Base-by-base conservation (phyloP, 2,797 vertebrate species). In the Uromys caudimaculatus region DNA sequence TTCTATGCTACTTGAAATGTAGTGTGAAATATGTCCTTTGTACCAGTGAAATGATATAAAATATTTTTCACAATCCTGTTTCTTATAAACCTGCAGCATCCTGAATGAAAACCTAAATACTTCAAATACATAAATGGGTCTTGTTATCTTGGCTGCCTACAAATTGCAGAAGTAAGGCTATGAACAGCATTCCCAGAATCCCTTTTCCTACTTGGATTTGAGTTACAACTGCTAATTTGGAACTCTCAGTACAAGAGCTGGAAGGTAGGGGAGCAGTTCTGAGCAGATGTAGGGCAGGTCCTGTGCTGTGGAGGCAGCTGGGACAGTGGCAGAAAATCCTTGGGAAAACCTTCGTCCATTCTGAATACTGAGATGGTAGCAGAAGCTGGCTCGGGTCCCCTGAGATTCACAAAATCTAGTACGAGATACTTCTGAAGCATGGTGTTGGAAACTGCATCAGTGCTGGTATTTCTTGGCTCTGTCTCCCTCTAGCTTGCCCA, bases 1-100 rank as follows among this genome's bases (percentile, higher is more conserved):
- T 92, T 84, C 29, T 41, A 77, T 81, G n/a, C 12, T 29, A 81
- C 64, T 92, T 89, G 21, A 83, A 94, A 87, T 93, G 35, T 92
- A 56, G 52, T 85, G 17, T 44, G 89, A 78, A 84, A 76, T 92
- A 81, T 69, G 35, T 77, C 77, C 79, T 3, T 84, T 81, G 24
- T 27, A 60, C 60, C 64, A 67, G 41, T 69, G 52, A 89, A 79
- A 95, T 3, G 2, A n/a, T 38, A 9, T 21, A 52, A 9, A 67
- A 3, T 27, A 17, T 32, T 91, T 77, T 78, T 90, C 23, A 41
- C 27, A 50, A 32, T 41, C 73, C 9, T 58, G 23, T 13, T 89
- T 52, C 2, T 29, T 88, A 64, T 56, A 7, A 17, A 69, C 19
- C 69, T 71, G 19, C 69, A 71, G 69, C 2, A 0, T n/a, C n/a